A percentile compares a stretch with the other conserved stretches of the same genome.
phyloP scores from a whole-genome alignment of 1,140 invertebrate genomes.

The Spodoptera frugiperda region DNA sequence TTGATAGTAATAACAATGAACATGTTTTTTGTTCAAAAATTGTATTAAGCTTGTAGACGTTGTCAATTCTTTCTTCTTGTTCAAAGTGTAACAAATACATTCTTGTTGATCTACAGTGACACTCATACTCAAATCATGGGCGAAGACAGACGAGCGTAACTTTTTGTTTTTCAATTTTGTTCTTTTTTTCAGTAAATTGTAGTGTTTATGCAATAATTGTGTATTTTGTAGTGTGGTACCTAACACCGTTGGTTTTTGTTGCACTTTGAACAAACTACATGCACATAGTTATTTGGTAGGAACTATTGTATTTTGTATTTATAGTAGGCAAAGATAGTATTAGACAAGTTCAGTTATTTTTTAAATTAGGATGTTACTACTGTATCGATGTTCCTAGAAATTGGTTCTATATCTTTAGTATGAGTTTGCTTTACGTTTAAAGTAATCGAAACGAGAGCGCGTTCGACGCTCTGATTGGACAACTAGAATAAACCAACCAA shows the following conservation, averaged over 20 bases:
- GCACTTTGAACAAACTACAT: conserved; percentile 7
- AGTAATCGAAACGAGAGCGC: no score
- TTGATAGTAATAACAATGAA: no score
- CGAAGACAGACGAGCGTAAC: conserved; percentile 65
- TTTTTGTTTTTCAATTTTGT: conserved; percentile 44
- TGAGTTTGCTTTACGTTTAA: no score
- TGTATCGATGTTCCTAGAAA: no score
- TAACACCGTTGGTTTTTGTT: not conserved
- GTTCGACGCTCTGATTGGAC: no score
- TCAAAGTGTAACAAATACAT: conserved; percentile 31
- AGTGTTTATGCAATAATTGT: not conserved
- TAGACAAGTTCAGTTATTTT: no score
- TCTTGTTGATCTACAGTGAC: conserved; percentile 61
- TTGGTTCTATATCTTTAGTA: no score
- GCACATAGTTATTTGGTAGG: conserved; percentile 21
- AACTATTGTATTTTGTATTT: not conserved
- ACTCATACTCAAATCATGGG: conserved; percentile 59
- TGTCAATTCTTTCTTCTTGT: conserved; percentile 4
- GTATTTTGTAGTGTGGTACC: not conserved
- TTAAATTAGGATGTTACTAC: no score
- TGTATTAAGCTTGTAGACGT: no score
- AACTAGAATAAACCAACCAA: no score
- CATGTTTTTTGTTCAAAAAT: no score
- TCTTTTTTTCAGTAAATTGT: conserved; percentile 6
- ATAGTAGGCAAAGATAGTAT: no score